Evolutionary conservation across 2,113 vertebrate genomes (phyloP).

Genomic region (Globicephala melas): DNA sequence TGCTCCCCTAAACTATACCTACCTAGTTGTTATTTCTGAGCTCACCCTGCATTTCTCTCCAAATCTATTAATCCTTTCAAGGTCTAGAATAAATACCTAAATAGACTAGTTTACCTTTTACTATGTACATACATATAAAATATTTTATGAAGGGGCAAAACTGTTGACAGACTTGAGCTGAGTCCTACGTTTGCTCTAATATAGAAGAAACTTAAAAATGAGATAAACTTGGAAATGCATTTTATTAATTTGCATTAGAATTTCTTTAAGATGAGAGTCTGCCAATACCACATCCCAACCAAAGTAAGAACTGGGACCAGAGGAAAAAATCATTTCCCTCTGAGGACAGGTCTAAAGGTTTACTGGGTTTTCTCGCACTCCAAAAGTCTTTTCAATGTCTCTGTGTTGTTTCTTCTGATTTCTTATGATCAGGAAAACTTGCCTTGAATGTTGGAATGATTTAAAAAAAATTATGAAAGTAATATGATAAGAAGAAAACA

Average conservation of each 20-base stretch:
- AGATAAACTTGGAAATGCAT: background rate
- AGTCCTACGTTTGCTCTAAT: background rate
- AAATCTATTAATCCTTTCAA: background rate
- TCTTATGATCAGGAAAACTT: background rate
- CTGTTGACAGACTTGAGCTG: background rate
- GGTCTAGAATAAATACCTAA: background rate
- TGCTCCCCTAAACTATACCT: background rate
- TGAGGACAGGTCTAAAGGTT: background rate
- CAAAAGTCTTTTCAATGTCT: background rate
- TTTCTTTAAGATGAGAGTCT: background rate
- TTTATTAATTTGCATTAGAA: background rate
- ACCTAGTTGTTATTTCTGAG: background rate
- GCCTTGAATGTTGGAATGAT: background rate
- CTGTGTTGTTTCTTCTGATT: background rate
- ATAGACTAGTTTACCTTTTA: background rate
- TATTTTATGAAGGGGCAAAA: background rate
- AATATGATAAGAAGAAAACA: background rate
- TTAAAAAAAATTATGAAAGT: background rate
- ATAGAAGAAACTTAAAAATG: background rate
- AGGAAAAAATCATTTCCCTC: background rate
- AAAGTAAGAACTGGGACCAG: background rate
- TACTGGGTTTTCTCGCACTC: background rate
- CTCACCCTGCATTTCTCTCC: background rate
- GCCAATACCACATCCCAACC: background rate
- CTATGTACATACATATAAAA: background rate